A percentile compares a stretch with the other conserved stretches of the same genome.
Evolutionary conservation across 1,140 invertebrate genomes (phyloP).

Genomic region (Drosophila persimilis): DNA sequence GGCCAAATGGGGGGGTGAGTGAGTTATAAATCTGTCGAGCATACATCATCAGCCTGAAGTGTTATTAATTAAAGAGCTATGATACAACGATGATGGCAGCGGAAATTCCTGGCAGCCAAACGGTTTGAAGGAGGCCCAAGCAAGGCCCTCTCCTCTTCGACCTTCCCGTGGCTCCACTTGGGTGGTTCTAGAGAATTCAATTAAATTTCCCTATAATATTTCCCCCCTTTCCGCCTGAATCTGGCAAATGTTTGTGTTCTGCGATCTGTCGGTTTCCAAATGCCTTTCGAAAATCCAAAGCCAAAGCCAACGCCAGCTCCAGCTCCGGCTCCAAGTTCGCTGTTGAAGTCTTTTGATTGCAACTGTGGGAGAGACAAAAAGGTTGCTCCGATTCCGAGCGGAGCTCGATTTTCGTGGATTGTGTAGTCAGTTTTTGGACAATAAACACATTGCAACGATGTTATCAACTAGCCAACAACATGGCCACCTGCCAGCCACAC

Average conservation of each 20-base stretch:
- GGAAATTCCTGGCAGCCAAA: slow-evolving; percentile 42
- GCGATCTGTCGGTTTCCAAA: too few species aligned
- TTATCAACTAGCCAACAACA: slow-evolving; percentile 66
- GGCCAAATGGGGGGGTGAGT: slow-evolving; percentile 29
- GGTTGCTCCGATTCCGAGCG: slow-evolving; percentile 41
- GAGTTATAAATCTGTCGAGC: slow-evolving; percentile 49
- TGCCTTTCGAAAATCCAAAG: slow-evolving; percentile 7
- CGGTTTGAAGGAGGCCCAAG: too few species aligned
- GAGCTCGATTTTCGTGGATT: slow-evolving; percentile 58
- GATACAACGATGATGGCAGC: slow-evolving; percentile 51
- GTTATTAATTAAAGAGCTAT: slow-evolving; percentile 69
- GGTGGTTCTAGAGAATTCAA: too few species aligned
- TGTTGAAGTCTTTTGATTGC: slow-evolving; percentile 74
- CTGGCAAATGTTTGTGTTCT: too few species aligned
- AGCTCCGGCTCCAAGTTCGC: slow-evolving; percentile 45
- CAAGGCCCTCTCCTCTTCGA: too few species aligned
- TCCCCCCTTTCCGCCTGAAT: too few species aligned
- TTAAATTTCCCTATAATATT: too few species aligned
- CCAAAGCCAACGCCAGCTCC: slow-evolving; percentile 9
- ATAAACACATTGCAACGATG: slow-evolving; percentile 78
- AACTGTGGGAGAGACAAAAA: slow-evolving; percentile 50
- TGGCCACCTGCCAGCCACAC: slow-evolving; percentile 72
- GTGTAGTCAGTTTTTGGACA: slow-evolving; percentile 74
- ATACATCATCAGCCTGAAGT: slow-evolving; percentile 62
- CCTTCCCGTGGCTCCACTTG: too few species aligned